phyloP scores from a whole-genome alignment of 2,113 vertebrate genomes.

The Pithys albifrons region DNA sequence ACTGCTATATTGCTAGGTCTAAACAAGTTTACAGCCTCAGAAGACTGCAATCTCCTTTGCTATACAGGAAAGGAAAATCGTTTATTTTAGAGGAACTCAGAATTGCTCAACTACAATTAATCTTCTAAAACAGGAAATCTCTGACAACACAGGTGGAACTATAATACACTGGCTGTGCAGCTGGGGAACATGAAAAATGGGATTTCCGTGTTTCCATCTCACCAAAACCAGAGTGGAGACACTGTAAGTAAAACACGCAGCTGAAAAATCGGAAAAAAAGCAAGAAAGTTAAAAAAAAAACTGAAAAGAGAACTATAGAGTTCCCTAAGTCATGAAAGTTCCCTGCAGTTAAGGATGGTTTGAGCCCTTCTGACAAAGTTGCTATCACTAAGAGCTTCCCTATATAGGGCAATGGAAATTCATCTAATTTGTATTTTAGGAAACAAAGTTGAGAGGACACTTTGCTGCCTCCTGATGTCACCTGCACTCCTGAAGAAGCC shows the following conservation, averaged over 20 bases:
- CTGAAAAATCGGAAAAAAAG: background rate
- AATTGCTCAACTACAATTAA: conserved; percentile 50
- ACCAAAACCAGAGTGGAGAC: background rate
- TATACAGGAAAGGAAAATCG: conserved; percentile 17
- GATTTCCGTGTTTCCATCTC: background rate
- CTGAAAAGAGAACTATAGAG: background rate
- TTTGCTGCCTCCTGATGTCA: background rate
- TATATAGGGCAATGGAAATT: background rate
- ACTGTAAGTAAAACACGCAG: background rate
- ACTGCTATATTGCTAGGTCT: background rate
- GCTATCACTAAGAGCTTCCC: background rate
- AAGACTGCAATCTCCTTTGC: background rate
- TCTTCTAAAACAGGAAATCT: conserved; percentile 55
- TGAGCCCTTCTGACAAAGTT: background rate
- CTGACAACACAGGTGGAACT: conserved; percentile 43
- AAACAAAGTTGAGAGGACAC: background rate
- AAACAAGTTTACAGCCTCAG: background rate
- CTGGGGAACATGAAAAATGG: conserved; percentile 20
- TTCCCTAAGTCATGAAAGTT: background rate
- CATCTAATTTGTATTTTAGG: background rate
- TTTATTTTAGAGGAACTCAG: conserved; percentile 51
- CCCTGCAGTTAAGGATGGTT: background rate
- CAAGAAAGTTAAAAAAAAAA: background rate
- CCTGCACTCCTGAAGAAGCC: background rate
- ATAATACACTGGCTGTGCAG: background rate